A percentile compares a stretch with the other conserved stretches of the same genome.
Evolutionary conservation across 2,888 invertebrate species (phyloP).

Genomic region (Palloptera scutellata): DNA sequence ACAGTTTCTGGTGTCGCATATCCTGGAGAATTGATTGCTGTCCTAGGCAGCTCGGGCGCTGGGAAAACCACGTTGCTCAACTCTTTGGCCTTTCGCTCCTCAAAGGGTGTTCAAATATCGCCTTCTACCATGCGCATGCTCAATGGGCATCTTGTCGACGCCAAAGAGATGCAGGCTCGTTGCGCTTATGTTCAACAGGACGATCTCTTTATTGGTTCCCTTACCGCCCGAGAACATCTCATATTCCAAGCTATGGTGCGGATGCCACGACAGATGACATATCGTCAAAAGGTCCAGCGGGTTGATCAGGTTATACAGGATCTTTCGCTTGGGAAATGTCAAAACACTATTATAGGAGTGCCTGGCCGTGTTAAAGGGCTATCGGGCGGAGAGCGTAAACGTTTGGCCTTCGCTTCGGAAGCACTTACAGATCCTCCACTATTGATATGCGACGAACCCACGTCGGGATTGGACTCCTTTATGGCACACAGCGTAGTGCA

Average conservation of each 20-base stretch:
- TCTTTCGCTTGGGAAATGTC: conserved; percentile 87
- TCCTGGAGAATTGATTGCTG: conserved; percentile 85
- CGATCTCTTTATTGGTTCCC: conserved; percentile 88
- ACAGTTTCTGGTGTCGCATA: conserved; percentile 83
- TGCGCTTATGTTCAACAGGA: conserved; percentile 95
- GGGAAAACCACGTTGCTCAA: conserved; percentile 95
- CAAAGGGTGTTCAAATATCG: conserved; percentile 72
- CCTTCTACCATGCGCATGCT: conserved; percentile 69
- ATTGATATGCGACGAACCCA: conserved; percentile 97
- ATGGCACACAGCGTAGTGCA: conserved; percentile 95
- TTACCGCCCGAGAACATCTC: conserved; percentile 89
- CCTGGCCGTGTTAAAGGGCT: conserved; percentile 89
- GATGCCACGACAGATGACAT: conserved; percentile 81
- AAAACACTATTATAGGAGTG: conserved; percentile 88
- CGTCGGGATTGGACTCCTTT: conserved; percentile 94
- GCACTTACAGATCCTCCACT: conserved; percentile 93
- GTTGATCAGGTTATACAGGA: conserved; percentile 89
- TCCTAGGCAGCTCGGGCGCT: conserved; percentile 91
- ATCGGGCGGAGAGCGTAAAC: conserved; percentile 95
- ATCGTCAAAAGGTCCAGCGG: conserved; percentile 76
- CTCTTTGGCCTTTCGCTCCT: conserved; percentile 83
- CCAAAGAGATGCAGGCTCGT: conserved; percentile 76
- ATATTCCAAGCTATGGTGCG: conserved; percentile 88
- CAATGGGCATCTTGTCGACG: conserved; percentile 80
- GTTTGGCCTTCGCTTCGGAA: conserved; percentile 96